Evolutionary conservation across 2,113 vertebrate genomes (phyloP), one percentile per base, ranked within the genome.

Genomic region (Zosterops hypoxanthus): DNA sequence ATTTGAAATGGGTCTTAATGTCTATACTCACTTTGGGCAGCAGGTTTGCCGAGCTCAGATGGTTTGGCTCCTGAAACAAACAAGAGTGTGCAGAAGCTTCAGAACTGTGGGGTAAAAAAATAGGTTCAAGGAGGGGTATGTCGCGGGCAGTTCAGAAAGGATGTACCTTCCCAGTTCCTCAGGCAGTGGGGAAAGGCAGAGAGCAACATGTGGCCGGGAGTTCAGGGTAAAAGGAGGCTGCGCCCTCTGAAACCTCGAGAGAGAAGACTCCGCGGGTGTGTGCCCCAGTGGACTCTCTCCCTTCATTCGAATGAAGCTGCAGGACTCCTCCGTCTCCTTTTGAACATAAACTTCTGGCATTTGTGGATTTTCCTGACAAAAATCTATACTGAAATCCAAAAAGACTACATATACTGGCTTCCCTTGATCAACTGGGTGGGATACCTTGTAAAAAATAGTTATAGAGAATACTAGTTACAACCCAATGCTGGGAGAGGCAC

Each of bases 211-310:
- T 0, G 0, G 19, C 53, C 3, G 0, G 33, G 42, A 75, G 14
- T 11, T 36, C 20, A 36, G 72, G 72, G 13, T 36, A 24, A 36
- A 36, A 47, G n/a, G n/a, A 47, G 42, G 26, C n/a, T 36, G 42
- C 6, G 0, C 20, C n/a, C 14, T 47, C 42, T 4, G 5, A 36
- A 60, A 23, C 20, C 42, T 6, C 0, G 5, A 34, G 33, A 47
- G 42, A 14, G 33, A 75, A 75, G 47, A 19, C 7, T 11, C 15
- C 1, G 0, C 0, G 0, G 33, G 33, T 34, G 19, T 22, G 21
- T 49, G 72, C 11, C 20, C n/a, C 7, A 2, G n/a, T 24, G 22
- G 44, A 15, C 44, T 47, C 56, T 76, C 42, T 13, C 15, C 28
- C n/a, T 60, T 31, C 39, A 25, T 39, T 39, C 4, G 1, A 61